Conservation (phyloP, 1,140 invertebrate species). For the Scylla paramamosain region DNA sequence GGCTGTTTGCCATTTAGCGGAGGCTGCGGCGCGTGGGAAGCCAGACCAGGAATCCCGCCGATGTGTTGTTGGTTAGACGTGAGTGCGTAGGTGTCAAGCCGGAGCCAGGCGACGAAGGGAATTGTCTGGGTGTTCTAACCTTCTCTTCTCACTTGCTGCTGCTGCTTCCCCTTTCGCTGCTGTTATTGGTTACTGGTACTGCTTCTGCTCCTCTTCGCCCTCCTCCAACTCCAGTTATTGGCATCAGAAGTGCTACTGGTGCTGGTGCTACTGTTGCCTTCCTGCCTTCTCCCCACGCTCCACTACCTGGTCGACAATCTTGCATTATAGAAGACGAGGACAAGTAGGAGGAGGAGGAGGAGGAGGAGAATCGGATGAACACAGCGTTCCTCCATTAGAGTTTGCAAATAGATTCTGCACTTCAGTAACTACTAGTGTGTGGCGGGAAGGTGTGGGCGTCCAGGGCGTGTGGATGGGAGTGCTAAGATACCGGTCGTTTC, state of each 20-base stretch:
- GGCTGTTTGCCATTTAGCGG: not conserved
- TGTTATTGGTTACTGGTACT: too few relatives aligned
- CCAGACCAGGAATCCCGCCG: not conserved
- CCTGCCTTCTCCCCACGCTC: too few relatives aligned
- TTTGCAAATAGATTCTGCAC: slow-evolving; percentile 18
- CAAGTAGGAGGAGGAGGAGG: not conserved
- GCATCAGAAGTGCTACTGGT: too few relatives aligned
- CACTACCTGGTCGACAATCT: not conserved
- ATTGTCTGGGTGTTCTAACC: too few relatives aligned
- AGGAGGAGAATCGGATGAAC: not conserved
- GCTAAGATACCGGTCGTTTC: too few relatives aligned
- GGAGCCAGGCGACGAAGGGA: too few relatives aligned
- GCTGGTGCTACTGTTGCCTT: too few relatives aligned
- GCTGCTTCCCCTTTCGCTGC: too few relatives aligned
- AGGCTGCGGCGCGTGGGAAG: not conserved
- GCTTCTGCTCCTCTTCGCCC: too few relatives aligned
- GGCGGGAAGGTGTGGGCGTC: not conserved
- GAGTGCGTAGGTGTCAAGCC: too few relatives aligned
- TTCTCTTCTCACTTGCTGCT: not conserved
- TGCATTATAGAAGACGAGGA: not conserved
- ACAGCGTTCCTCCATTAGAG: slow-evolving; percentile 1
- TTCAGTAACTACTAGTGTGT: not conserved
- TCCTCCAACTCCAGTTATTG: too few relatives aligned
- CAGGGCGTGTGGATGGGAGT: not conserved
- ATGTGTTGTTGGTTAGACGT: too few relatives aligned